phyloP scores from a whole-genome alignment of 53 echinoderm and acorn worm species.

The Holothuria leucospilota region DNA sequence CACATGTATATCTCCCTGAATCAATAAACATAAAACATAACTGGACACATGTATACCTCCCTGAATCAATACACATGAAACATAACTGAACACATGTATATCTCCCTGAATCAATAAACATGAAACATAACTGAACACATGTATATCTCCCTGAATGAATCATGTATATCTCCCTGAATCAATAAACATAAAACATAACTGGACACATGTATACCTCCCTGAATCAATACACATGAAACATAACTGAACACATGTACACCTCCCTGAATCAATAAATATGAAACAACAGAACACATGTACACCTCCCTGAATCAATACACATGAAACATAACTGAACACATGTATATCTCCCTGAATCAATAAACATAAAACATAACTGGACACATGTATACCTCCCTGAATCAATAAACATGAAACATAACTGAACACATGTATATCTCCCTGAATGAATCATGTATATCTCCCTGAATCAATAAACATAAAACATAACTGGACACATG shows the following conservation, averaged over 20 bases:
- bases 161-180: too few species aligned
- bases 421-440: too few species aligned
- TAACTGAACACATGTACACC: too few species aligned
- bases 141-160: conserved; percentile 72
- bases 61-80: too few species aligned
- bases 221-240: too few species aligned
- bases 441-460: too few species aligned
- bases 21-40: background rate
- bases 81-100: too few species aligned
- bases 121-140: background rate
- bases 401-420: background rate
- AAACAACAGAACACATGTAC: background rate
- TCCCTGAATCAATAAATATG: too few species aligned
- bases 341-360: too few species aligned
- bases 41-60: conserved; percentile 57
- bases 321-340: background rate
- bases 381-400: conserved; percentile 72
- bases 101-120: too few species aligned
- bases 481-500: too few species aligned
- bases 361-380: background rate
- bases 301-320: conserved; percentile 68
- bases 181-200: background rate
- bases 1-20: too few species aligned
- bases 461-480: conserved; percentile 76
- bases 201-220: conserved; percentile 70